phyloP scores from a whole-genome alignment of 2,797 vertebrate species.

The Acanthornis magna region DNA sequence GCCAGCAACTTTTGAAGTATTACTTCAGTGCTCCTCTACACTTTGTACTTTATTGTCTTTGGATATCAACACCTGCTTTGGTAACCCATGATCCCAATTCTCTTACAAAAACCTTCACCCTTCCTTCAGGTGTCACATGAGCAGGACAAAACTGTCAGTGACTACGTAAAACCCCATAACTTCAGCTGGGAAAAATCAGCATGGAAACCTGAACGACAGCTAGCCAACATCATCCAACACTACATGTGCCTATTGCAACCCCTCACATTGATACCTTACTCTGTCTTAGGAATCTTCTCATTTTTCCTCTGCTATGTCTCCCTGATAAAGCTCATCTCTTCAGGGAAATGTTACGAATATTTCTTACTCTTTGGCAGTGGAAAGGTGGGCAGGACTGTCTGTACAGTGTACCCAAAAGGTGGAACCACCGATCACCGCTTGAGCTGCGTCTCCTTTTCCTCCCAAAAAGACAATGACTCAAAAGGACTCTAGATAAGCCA shows the following conservation, averaged over 20 bases:
- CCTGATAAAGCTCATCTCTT: neutral
- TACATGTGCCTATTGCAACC: rapidly evolving
- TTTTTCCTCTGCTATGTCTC: neutral
- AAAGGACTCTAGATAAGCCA: neutral
- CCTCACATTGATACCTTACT: rapidly evolving
- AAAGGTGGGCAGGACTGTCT: neutral
- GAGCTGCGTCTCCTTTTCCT: neutral
- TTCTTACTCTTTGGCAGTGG: neutral
- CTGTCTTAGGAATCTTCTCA: neutral
- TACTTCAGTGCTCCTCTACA: neutral
- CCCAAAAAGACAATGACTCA: neutral
- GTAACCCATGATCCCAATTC: neutral
- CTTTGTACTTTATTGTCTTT: neutral
- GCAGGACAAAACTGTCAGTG: neutral
- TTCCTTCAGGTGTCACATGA: neutral
- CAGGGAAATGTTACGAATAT: neutral
- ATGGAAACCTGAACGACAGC: neutral
- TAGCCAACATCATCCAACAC: neutral
- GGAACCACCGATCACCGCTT: neutral
- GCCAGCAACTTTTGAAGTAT: neutral
- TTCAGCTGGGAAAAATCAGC: neutral
- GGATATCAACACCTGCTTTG: neutral
- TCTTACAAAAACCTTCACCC: neutral
- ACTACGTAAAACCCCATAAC: neutral
- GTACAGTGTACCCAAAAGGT: neutral